Evolutionary conservation across 2,113 vertebrate species (phyloP), one percentile per base, ranked within the genome.

Genomic region (Ptilorrhoa leucosticta): DNA sequence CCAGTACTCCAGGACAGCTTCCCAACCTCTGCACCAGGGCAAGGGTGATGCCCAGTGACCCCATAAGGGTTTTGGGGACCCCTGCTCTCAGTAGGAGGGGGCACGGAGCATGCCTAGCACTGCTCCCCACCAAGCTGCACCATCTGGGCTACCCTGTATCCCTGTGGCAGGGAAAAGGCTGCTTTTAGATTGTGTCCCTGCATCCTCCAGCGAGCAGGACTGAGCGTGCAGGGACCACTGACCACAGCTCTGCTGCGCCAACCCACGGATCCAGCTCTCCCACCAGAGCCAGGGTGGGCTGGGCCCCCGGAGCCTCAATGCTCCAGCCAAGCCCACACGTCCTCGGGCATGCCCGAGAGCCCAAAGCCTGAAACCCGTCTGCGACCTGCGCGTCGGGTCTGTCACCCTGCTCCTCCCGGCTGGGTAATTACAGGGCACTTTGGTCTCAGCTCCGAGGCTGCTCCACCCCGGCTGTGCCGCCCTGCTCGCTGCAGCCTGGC

Each of bases 401-500:
- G 87, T 61, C 93, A 76, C 90, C 87, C 61, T 44, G 73, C 78
- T 87, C 81, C 93, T 94, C 78, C 80, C 88, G 22, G 42, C 56
- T 10, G 75, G 16, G 8, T 81, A 91, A 96, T 95, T 94, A 95
- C 78, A 56, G 20, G 35, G 77, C 60, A 60, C 77, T 93, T 69
- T 27, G 60, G 56, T 87, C 76, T 95, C 66, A 10, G 81, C 69
- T 61, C 53, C 42, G 33, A 77, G 5, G 37, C 53, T 17, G 82
- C 92, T 88, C 92, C 94, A 80, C 82, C 95, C 82, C 7, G 37
- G 87, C 87, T 27, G 44, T 63, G 79, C 71, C 82, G 70, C 77
- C 80, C 69, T 17, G 61, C 64, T 94, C 65, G 75, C 90, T 80
- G 88, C 90, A 90, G 92, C 86, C 93, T 89, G 89, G 44, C 80